Base-by-base conservation (phyloP, 2,797 vertebrate genomes). In the Falco novaeseelandiae region DNA sequence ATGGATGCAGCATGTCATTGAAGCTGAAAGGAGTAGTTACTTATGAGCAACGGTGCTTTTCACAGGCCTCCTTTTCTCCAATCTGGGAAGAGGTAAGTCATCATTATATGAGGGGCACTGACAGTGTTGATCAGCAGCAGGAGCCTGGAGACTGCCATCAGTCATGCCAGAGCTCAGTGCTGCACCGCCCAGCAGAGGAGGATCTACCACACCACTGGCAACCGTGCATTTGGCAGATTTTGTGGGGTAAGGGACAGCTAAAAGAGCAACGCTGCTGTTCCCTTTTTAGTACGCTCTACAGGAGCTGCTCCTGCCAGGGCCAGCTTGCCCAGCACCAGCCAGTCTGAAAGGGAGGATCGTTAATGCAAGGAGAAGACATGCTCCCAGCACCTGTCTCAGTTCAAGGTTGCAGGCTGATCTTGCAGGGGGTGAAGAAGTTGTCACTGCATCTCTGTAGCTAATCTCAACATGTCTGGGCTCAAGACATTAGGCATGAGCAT, bases 1-100 rank as follows among this genome's bases (percentile, higher is more conserved):
- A 98, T 96, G 96, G 97, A 98, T 97, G 89, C 65, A 91, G 96
- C 79, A 63, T 93, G 97, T 97, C 96, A 97, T 84, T 97, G 97
- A 96, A 97, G 90, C 67, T 97, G 98, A 98, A 98, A 98, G 95
- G 93, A 95, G 96, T 96, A 96, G 96, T 97, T 97, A 95, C 95
- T 97, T 98, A 96, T 80, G 93, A 97, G 92, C 20, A 10, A 90
- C 15, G 63, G 87, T 96, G 93, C 96, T 98, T 97, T 95, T 84
- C 90, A 85, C 62, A 49, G 93, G 89, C 82, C 84, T 95, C 83
- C 84, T 85, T 90, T 74, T 96, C 97, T 95, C 84, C 96, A 88
- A 4, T n/a, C 19, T 0, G 2, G 80, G 55, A 66, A 88, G 96
- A 96, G 93, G 96, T 89, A 96, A 95, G 65, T 66, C 79, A 73